These are phyloP conservation scores for Hypotaenidia okinawae DNA, from an alignment of 2,797 vertebrate species.

Conservation along the genomic window DNA sequence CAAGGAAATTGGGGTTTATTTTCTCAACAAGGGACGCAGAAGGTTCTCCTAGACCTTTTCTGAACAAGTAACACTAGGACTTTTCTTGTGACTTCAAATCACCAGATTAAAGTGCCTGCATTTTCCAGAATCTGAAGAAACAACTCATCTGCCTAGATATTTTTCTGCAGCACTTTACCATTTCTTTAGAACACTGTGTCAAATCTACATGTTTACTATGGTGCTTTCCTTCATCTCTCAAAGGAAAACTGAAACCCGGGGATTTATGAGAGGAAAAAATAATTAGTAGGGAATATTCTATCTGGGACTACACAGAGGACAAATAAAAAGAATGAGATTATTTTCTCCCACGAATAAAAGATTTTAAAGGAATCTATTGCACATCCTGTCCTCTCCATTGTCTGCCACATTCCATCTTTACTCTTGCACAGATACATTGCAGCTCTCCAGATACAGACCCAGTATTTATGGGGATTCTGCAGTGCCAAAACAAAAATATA, in stretches of 20 bases:
- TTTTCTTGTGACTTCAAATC: not conserved
- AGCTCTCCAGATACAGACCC: not conserved
- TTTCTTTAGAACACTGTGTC: not conserved
- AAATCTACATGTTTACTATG: not conserved
- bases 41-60: not conserved
- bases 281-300: not conserved
- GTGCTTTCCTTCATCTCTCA: not conserved
- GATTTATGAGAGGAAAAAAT: not conserved
- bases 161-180: not conserved
- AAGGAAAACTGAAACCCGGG: not conserved
- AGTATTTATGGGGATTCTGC: not conserved
- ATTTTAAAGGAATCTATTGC: not conserved
- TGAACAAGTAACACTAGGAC: not conserved
- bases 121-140: not conserved
- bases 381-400: not conserved
- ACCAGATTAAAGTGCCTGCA: not conserved
- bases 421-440: not conserved
- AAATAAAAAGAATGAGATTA: not conserved
- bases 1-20: not conserved
- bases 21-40: not conserved
- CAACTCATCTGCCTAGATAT: not conserved
- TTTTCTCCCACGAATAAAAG: not conserved
- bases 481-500: not conserved
- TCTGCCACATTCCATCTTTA: not conserved
- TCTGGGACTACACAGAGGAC: not conserved